Base-by-base conservation (phyloP, 2,888 invertebrate genomes). In the Stictocephala bisonia region DNA sequence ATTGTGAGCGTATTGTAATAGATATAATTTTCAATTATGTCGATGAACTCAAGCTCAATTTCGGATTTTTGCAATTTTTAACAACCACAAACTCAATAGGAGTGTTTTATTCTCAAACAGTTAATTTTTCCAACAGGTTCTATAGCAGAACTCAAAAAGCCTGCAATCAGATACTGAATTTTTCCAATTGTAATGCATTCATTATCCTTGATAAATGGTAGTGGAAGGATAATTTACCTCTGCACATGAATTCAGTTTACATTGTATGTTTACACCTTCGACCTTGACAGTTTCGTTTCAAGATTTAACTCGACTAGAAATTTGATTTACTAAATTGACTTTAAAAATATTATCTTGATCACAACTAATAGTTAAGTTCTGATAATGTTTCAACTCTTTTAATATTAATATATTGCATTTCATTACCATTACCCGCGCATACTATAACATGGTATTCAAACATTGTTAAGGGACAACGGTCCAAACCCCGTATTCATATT, bases 71-170 rank as follows among this genome's bases (percentile, higher is more conserved):
- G 7, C 56, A n/a, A 58, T 20, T 18, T 7, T 20, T 35, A 18
- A 70, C n/a, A 70, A 56, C 35, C 22, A 56, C 22, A n/a, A 53
- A 40, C n/a, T 31, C 20, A 56, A 22, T 18, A 48, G n/a, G 29
- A 15, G 11, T 15, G 26, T 68, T 51, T 15, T 29, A 13, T 15
- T 13, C 29, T 29, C 18, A 7, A 6, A 31, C 58, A 70, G 13
- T 18, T 3, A 58, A 31, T 58, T 35, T 35, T 15, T 22, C 53
- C 56, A 13, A 44, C 15, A 29, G 60, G 26, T 2, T 41, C 44
- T 26, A 56, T 44, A 3, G 26, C 26, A 29, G 44, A 71, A 11
- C 71, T 4, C 56, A 58, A 71, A 27, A 60, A 7, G 58, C 35
- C 11, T 56, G 40, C 13, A 71, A 26, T 35, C 27, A 40, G 58